phyloP scores from a whole-genome alignment of 2,888 invertebrate genomes.

The Sarcophaga rosellei region DNA sequence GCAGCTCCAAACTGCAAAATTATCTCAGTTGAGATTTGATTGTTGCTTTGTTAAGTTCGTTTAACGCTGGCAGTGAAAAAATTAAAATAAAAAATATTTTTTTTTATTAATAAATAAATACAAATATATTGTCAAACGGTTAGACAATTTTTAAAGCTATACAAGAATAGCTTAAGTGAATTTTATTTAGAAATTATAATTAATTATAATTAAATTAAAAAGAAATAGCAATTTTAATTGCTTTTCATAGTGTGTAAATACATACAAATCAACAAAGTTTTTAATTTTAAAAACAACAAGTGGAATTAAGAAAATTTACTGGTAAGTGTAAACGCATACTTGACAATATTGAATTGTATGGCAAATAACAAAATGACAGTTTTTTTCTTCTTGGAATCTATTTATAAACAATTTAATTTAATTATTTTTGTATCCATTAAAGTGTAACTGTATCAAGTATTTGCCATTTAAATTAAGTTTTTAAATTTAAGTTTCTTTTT shows the following conservation, averaged over 20 bases:
- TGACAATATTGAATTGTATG: constrained; percentile 4
- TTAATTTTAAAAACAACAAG: constrained; percentile 26
- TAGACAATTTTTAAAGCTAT: background rate
- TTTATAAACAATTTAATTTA: constrained; percentile 51
- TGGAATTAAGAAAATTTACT: constrained; percentile 37
- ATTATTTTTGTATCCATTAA: constrained; percentile 32
- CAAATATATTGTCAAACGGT: background rate
- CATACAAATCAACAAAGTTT: background rate
- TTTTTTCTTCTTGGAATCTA: constrained; percentile 13
- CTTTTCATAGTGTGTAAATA: too few relatives aligned
- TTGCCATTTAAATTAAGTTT: background rate
- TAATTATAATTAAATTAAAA: constrained; percentile 27
- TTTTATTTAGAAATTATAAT: background rate
- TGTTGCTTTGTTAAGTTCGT: constrained; percentile 67
- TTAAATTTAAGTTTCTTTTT: background rate
- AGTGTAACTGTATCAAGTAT: background rate
- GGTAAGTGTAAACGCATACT: constrained; percentile 45
- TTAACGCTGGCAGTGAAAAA: constrained; percentile 37
- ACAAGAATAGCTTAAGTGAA: background rate
- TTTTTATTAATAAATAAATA: constrained; percentile 13
- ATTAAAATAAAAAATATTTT: constrained; percentile 25
- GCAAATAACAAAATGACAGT: background rate
- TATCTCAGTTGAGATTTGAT: constrained; percentile 70
- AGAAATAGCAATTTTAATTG: constrained; percentile 31
- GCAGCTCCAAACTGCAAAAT: constrained; percentile 63